A percentile compares a stretch with the other conserved stretches of the same genome.
These are phyloP conservation scores for Hemicentrotus pulcherrimus DNA, from an alignment of 35 echinoderm and acorn worm species.

Conservation along the genomic window DNA sequence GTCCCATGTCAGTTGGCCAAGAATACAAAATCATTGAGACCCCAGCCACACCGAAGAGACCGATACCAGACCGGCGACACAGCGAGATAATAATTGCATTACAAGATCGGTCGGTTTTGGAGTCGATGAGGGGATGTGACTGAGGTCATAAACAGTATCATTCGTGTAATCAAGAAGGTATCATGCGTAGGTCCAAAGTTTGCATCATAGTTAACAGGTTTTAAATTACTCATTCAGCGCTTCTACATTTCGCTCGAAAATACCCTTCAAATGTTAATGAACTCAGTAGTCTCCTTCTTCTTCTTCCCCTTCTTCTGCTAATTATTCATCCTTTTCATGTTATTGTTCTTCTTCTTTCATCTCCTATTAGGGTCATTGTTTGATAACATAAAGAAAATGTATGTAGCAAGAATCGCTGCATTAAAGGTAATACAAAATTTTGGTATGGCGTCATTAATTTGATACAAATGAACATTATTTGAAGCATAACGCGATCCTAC, in stretches of 20 bases:
- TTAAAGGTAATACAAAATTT: too few relatives aligned
- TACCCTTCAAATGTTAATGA: too few relatives aligned
- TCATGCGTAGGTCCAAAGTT: not conserved
- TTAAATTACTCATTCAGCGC: not conserved
- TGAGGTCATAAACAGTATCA: not conserved
- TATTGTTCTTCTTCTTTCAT: not conserved
- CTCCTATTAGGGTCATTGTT: not conserved
- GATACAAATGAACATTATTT: too few relatives aligned
- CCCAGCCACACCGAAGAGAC: too few relatives aligned
- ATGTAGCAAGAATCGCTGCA: too few relatives aligned
- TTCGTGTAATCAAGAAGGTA: not conserved
- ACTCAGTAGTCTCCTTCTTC: not conserved
- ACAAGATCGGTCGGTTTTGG: too few relatives aligned
- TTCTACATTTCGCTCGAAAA: not conserved
- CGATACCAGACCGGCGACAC: too few relatives aligned
- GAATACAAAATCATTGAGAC: not conserved
- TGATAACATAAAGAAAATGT: too few relatives aligned
- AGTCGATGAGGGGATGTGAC: too few relatives aligned
- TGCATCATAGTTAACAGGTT: not conserved
- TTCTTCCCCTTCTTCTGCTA: not conserved
- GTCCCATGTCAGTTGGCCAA: not conserved
- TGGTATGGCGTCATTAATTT: too few relatives aligned
- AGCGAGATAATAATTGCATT: too few relatives aligned
- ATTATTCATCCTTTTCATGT: not conserved
- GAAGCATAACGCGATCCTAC: too few relatives aligned